Evolutionary conservation across 2,888 invertebrate genomes (phyloP).

Genomic region (Parapristionchus giblindavisi): DNA sequence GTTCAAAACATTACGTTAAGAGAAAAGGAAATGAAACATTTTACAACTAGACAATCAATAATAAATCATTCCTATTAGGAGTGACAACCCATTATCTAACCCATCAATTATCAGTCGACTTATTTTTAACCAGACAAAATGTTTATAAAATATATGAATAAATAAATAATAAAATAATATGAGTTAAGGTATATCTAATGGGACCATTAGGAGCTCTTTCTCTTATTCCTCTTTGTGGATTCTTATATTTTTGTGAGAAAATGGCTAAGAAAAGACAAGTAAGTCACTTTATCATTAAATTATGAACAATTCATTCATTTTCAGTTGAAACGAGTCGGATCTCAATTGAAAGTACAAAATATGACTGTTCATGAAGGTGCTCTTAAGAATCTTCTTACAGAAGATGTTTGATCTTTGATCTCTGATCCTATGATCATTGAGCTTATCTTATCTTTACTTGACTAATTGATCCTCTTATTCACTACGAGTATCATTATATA

Average conservation of each 20-base stretch:
- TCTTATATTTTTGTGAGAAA: conserved; percentile 63
- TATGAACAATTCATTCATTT: conserved; percentile 29
- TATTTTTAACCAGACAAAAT: too few species aligned
- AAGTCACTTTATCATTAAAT: too few species aligned
- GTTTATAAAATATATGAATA: background rate
- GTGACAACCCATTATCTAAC: too few species aligned
- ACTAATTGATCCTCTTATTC: background rate
- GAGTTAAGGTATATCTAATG: conserved; percentile 57
- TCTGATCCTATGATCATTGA: conserved; percentile 8
- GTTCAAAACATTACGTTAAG: too few species aligned
- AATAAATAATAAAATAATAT: background rate
- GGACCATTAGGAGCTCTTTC: conserved; percentile 66
- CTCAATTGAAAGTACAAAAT: conserved; percentile 47
- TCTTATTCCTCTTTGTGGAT: conserved; percentile 62
- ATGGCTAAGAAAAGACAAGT: conserved; percentile 66
- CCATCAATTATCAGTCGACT: too few species aligned
- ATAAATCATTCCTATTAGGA: background rate
- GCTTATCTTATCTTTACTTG: background rate
- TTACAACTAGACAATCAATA: conserved; percentile 6
- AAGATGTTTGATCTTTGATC: conserved; percentile 24
- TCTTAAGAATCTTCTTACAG: conserved; percentile 42
- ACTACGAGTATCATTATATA: conserved; percentile 17
- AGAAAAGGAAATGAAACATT: too few species aligned
- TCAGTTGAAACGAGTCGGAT: conserved; percentile 55
- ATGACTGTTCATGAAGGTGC: conserved; percentile 45